Percentiles rank a stretch among this genome's conserved stretches.
These are phyloP conservation scores for Antheraea pernyi DNA, from an alignment of 1,140 invertebrate species.

Conservation along the genomic window DNA sequence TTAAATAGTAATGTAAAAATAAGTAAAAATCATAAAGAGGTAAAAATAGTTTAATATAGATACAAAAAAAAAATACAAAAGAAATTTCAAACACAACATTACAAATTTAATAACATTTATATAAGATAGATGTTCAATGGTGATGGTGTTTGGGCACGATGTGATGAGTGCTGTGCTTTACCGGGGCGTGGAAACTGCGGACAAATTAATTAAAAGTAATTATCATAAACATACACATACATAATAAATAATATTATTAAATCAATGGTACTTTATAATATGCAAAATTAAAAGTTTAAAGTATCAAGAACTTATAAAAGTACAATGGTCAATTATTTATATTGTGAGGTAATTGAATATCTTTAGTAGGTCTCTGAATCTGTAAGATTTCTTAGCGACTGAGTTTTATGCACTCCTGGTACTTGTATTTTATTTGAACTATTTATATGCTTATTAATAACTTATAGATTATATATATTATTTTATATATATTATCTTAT, in stretches of 20 bases:
- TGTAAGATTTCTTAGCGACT: too few species aligned
- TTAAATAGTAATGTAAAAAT: neutral
- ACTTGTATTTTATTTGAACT: too few species aligned
- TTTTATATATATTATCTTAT: too few species aligned
- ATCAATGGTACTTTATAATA: too few species aligned
- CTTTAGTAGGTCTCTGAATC: too few species aligned
- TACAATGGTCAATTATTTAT: too few species aligned
- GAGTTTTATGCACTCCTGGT: too few species aligned
- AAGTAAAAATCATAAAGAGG: neutral
- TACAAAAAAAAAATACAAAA: neutral
- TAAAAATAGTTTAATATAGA: neutral
- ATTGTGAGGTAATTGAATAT: too few species aligned
- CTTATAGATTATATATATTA: too few species aligned
- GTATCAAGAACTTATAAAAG: neutral
- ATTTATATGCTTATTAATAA: too few species aligned
- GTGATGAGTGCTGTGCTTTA: slow-evolving; percentile 23
- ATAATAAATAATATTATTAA: too few species aligned
- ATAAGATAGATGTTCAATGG: slow-evolving; percentile 4
- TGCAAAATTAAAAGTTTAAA: neutral
- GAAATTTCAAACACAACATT: neutral
- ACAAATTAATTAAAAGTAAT: neutral
- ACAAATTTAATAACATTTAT: neutral
- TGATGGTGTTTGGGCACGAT: slow-evolving; percentile 16
- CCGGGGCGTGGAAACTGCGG: slow-evolving; percentile 18
- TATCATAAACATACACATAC: too few species aligned